Evolutionary conservation across 30 jellyfish, hydroid and myxozoan genomes (phyloP), one percentile per base, ranked within the genome.

Genomic region (Hydractinia symbiolongicarpus): DNA sequence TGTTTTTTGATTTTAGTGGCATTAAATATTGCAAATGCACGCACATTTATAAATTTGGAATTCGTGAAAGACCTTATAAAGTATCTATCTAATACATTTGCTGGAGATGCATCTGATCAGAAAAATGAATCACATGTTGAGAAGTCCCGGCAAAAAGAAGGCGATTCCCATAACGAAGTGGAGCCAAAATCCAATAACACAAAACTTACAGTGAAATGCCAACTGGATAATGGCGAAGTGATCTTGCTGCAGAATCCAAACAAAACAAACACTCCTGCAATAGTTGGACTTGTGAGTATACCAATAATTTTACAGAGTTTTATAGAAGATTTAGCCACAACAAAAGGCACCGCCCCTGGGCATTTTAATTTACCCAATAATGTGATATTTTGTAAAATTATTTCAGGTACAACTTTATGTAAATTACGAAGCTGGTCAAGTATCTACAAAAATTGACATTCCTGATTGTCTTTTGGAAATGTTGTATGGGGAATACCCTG

Each of bases 181-280:
- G 2, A 30, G 44, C 44, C 2, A 30, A 30, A 30, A 30, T 30
- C 44, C 1, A 30, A 1, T 0, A 72, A 49, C 81, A 4, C 58
- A 6, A 44, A 8, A 8, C 8, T 72, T 72, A 3, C 71, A 62
- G 40, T 40, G 8, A 50, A 67, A 40, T 79, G 69, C 53, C 72
- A 79, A 8, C 53, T 79, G 83, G 50, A 53, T 9, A 57, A 79
- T 51, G 54, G 67, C 16, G 83, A 79, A 66, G 72, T 67, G 13
- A 68, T 79, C 54, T 67, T 79, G 54, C 50, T 79, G 20, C 70
- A 79, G 50, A 67, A 79, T 53, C 72, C 88, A 3, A n/a, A 61
- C 53, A 14, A 17, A 8, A 55, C 64, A 9, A 44, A 20, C 16
- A 60, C 88, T 5, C 83, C 62, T 61, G 84, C 88, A 9, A 8